phyloP scores from a whole-genome alignment of 2,797 vertebrate species.

The Neostethus bicornis region DNA sequence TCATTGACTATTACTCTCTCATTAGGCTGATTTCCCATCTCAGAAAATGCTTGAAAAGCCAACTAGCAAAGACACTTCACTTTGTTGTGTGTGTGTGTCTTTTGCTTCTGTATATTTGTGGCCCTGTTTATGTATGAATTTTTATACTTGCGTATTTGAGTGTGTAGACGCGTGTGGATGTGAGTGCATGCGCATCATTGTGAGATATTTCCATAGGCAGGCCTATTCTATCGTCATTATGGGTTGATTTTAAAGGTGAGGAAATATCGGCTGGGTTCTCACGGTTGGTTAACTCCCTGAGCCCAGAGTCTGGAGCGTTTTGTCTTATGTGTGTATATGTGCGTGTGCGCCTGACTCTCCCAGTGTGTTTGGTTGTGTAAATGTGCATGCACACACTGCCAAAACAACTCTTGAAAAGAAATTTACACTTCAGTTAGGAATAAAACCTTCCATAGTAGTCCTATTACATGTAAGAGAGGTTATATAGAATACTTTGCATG shows the following conservation, averaged over 20 bases:
- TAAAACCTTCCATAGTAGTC: constrained; percentile 32
- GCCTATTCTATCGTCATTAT: constrained; percentile 78
- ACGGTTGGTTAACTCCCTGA: constrained; percentile 79
- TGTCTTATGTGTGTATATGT: constrained; percentile 36
- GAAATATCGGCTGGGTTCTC: constrained; percentile 78
- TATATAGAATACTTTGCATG: constrained; percentile 5
- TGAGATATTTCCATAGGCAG: constrained; percentile 80
- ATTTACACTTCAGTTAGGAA: constrained; percentile 32
- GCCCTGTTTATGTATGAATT: constrained; percentile 53
- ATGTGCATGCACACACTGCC: constrained; percentile 47
- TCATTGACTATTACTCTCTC: constrained; percentile 81
- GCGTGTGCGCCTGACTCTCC: constrained; percentile 17
- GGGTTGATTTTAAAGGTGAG: constrained; percentile 78
- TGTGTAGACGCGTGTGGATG: constrained; percentile 12
- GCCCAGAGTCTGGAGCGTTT: constrained; percentile 76
- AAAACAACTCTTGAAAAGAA: constrained; percentile 61
- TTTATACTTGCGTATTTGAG: constrained; percentile 41
- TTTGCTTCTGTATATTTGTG: constrained; percentile 53
- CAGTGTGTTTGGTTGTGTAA: constrained; percentile 26
- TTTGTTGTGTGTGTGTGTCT: constrained; percentile 50
- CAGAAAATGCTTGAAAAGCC: constrained; percentile 73
- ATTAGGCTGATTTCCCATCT: constrained; percentile 79
- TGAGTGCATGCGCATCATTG: constrained; percentile 48
- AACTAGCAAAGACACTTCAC: constrained; percentile 68
- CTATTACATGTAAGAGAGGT: constrained; percentile 9